Evolutionary conservation across 1,140 invertebrate genomes (phyloP).

Genomic region (Antheraea pernyi): DNA sequence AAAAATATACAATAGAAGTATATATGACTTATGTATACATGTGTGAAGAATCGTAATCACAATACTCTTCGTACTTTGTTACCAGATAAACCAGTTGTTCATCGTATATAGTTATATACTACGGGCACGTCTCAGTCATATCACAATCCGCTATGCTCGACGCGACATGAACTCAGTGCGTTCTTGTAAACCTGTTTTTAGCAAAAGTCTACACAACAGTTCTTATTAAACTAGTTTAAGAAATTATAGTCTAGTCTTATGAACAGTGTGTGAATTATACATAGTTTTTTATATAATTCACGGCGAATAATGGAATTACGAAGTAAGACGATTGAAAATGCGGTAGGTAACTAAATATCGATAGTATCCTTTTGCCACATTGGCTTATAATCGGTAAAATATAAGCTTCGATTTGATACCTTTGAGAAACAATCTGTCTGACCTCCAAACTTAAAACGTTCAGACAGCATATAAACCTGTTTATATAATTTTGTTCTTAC

Average conservation of each 20-base stretch:
- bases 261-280: background rate
- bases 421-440: no score
- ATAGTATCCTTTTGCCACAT: no score
- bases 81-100: conserved; percentile 3
- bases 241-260: background rate
- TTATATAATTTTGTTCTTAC: no score
- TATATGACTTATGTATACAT: no score
- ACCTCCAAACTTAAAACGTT: no score
- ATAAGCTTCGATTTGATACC: no score
- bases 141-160: conserved; percentile 1
- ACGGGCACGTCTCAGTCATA: background rate
- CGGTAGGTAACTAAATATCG: background rate
- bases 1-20: no score
- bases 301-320: background rate
- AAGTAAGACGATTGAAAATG: background rate
- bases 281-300: background rate
- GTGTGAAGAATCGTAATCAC: no score
- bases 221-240: background rate
- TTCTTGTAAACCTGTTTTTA: conserved; percentile 12
- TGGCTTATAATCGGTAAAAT: no score
- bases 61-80: background rate
- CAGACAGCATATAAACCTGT: no score
- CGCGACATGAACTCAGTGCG: background rate
- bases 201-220: conserved; percentile 9
- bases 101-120: background rate